Evolutionary conservation across 1,140 invertebrate species (phyloP), one percentile per base, ranked within the genome.

Genomic region (Magallana ariakensis): DNA sequence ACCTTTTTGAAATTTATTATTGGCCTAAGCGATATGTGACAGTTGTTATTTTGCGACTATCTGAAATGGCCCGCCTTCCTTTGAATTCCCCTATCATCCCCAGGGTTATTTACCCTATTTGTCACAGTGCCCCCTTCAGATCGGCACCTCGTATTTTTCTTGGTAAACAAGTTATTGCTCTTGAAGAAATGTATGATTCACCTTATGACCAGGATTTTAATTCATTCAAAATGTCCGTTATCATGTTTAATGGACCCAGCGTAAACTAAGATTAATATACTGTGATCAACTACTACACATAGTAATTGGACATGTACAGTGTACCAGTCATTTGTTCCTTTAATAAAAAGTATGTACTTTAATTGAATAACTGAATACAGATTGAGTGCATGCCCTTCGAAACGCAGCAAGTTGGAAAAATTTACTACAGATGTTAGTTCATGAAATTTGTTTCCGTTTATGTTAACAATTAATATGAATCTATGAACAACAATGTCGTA

Each of bases 71-170:
- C 66, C 66, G 66, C 66, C 66, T 75, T 26, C 66, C 15, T 75
- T 60, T 33, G 22, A 75, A 75, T 46, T 26, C 10, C 19, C 66
- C 22, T 75, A 75, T 75, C 66, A 75, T 75, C 66, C 22, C 22
- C 9, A 9, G 66, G 66, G 66, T 75, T 75, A 22, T 75, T 75
- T 75, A 75, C 66, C 22, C 9, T 75, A 75, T 75, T 75, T 75
- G 66, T 75, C 26, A 75, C 3, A 19, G 22, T 19, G 13, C 58
- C 26, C 33, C 26, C 22, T 75, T 75, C 7, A 75, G 33, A 19
- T 75, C 66, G 15, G 22, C 66, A 75, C 66, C 22, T 75, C 62
- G 19, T 22, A 75, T 22, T 75, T 66, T 26, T 46, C 33, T 46
- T 0, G 33, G 33, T 75, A 75, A 75, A 75, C 66, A 75, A 2